Evolutionary conservation across 2,888 invertebrate genomes (phyloP).

Genomic region (Gryllus longicercus): DNA sequence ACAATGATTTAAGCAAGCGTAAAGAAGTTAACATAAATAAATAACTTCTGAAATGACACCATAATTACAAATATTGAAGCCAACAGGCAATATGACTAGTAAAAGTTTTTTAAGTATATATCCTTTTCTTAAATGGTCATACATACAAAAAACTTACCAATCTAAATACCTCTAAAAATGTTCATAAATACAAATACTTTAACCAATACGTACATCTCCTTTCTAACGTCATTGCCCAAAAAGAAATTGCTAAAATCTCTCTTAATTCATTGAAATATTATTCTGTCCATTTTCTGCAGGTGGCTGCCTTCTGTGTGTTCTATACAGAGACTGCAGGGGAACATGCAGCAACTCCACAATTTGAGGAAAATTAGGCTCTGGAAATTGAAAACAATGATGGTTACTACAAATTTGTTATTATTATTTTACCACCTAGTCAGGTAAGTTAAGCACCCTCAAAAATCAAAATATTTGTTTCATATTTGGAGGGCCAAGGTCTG

Average conservation of each 20-base stretch:
- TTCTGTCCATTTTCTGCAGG: constrained; percentile 34
- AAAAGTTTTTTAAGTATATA: too few relatives aligned
- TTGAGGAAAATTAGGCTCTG: constrained; percentile 80
- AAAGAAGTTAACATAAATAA: too few relatives aligned
- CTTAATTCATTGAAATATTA: not conserved
- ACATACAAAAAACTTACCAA: not conserved
- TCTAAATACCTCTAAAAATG: not conserved
- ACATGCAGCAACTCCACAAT: constrained; percentile 83
- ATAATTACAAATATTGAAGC: too few relatives aligned
- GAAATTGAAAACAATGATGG: constrained; percentile 44
- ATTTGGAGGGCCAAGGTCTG: too few relatives aligned
- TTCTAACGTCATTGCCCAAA: constrained; percentile 17
- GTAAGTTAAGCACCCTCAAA: too few relatives aligned
- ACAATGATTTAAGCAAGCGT: too few relatives aligned
- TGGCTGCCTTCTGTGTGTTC: constrained; percentile 38
- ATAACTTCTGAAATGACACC: too few relatives aligned
- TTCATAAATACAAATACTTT: not conserved
- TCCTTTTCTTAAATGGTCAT: not conserved
- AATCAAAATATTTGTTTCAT: too few relatives aligned
- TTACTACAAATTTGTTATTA: not conserved
- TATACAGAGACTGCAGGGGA: constrained; percentile 79
- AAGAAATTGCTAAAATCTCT: not conserved
- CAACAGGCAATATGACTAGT: too few relatives aligned
- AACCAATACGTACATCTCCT: constrained; percentile 29
- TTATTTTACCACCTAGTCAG: too few relatives aligned